A percentile compares a stretch with the other conserved stretches of the same genome.
phyloP scores from a whole-genome alignment of 1,140 invertebrate genomes.

The Sitophilus oryzae region DNA sequence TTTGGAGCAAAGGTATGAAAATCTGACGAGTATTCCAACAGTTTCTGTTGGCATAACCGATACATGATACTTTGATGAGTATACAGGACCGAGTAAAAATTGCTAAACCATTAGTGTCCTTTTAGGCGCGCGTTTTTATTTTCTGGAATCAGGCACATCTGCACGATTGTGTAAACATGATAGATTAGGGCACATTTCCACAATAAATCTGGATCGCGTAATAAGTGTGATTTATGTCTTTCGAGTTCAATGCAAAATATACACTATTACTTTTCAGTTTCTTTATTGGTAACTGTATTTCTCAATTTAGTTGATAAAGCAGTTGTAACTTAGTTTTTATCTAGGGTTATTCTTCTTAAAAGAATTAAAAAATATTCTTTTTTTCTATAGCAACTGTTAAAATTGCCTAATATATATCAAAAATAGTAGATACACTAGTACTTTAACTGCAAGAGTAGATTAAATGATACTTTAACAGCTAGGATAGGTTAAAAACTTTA shows the following conservation, averaged over 20 bases:
- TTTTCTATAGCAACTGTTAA: too few species aligned
- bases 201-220: background rate
- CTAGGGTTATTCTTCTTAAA: too few species aligned
- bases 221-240: background rate
- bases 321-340: background rate
- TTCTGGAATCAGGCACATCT: background rate
- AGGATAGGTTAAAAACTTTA: too few species aligned
- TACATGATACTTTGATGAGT: background rate
- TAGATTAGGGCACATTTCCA: background rate
- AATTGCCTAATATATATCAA: too few species aligned
- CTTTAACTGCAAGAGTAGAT: too few species aligned
- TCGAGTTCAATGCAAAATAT: background rate
- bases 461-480: too few species aligned
- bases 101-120: background rate
- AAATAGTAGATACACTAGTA: too few species aligned
- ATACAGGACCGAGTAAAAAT: background rate
- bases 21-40: background rate
- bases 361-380: too few species aligned
- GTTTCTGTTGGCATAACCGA: background rate
- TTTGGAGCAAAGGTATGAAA: background rate
- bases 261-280: background rate
- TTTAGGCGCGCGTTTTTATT: background rate
- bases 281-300: too few species aligned
- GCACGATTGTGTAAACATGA: background rate
- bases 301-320: too few species aligned